Evolutionary conservation across 2,113 vertebrate species (phyloP).

Genomic region (Trogon melanurus): DNA sequence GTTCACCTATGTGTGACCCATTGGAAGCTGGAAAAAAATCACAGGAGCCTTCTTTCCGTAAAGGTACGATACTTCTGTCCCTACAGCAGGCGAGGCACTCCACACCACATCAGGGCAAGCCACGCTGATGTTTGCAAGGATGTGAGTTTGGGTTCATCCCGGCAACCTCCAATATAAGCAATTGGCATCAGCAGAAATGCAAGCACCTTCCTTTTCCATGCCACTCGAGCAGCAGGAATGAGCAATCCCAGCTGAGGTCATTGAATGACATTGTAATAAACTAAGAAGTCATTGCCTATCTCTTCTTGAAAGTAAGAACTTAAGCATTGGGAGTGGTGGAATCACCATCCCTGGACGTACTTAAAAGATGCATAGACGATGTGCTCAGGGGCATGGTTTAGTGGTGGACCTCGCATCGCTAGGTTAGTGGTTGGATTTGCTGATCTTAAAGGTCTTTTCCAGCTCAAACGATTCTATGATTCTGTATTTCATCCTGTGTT

Average conservation of each 20-base stretch:
- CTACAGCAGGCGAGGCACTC: fast-evolving
- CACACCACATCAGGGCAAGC: fast-evolving
- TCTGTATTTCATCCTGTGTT: fast-evolving
- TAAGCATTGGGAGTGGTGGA: no score
- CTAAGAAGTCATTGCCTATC: background rate
- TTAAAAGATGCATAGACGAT: no score
- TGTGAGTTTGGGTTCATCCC: background rate
- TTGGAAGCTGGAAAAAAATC: background rate
- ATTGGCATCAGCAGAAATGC: background rate
- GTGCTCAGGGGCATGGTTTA: no score
- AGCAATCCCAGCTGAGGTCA: background rate
- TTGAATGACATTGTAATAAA: background rate
- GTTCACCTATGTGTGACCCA: background rate
- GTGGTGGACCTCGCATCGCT: no score
- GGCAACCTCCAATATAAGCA: background rate
- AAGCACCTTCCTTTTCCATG: background rate
- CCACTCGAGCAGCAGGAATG: background rate
- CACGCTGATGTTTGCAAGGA: background rate
- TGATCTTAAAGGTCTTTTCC: no score
- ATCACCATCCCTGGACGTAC: no score
- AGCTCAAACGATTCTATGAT: no score
- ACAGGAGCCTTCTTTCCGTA: background rate
- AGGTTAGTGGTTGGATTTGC: no score
- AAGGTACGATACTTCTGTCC: background rate
- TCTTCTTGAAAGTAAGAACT: background rate